Evolutionary conservation across 2,113 vertebrate species (phyloP).

Genomic region (Oreocharis arfaki): DNA sequence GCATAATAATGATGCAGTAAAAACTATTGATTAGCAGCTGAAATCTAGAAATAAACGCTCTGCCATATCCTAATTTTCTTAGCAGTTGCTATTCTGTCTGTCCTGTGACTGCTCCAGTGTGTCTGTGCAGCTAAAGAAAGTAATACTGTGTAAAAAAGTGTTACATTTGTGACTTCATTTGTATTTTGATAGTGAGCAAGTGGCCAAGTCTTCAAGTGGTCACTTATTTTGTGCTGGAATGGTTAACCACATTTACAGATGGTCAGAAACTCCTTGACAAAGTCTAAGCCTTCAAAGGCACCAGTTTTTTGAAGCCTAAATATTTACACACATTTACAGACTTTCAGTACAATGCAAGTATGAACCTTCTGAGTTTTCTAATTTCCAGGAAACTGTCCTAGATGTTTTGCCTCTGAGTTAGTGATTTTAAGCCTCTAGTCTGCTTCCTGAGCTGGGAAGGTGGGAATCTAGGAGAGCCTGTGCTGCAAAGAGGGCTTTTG

Average conservation of each 20-base stretch:
- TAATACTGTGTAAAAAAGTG: neutral
- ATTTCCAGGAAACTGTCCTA: neutral
- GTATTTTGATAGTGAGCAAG: neutral
- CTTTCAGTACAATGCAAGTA: neutral
- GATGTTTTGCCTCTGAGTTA: accelerated
- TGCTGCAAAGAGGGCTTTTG: neutral
- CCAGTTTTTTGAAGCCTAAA: neutral
- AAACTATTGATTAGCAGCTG: neutral
- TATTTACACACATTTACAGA: neutral
- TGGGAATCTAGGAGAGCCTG: neutral
- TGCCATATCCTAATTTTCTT: neutral
- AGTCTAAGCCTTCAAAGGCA: neutral
- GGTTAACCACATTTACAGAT: neutral
- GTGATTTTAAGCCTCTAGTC: neutral
- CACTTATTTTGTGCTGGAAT: neutral
- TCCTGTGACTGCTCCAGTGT: neutral
- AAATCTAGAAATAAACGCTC: neutral
- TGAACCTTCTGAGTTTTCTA: neutral
- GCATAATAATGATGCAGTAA: neutral
- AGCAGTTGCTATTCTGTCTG: neutral
- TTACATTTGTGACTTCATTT: neutral
- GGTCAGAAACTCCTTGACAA: neutral
- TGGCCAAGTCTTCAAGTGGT: neutral
- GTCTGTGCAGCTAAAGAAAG: neutral
- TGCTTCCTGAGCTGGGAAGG: neutral